Conservation (phyloP, 2,113 vertebrate species). For the Epinephelus cyanopodus region DNA sequence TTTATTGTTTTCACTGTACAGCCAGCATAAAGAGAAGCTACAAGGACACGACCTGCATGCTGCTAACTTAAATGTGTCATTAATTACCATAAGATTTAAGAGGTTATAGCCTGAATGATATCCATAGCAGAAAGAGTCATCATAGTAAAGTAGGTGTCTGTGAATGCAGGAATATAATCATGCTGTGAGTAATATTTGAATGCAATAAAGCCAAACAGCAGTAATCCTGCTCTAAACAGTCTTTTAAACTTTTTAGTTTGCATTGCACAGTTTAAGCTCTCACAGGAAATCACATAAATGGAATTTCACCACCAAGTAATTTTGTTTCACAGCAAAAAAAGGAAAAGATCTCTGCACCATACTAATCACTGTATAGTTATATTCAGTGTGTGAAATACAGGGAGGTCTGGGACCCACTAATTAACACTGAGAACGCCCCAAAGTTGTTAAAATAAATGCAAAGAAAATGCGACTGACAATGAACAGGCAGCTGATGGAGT, state of each 20-base stretch:
- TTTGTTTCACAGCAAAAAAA: no score
- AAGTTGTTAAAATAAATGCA: no score
- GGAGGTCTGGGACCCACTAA: no score
- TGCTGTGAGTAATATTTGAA: neutral
- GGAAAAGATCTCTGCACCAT: no score
- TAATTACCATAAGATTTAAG: neutral
- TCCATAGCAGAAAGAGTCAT: neutral
- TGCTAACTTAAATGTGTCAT: slow-evolving; percentile 4
- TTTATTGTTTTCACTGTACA: neutral
- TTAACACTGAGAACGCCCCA: no score
- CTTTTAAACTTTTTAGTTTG: neutral
- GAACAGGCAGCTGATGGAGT: neutral
- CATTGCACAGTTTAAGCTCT: neutral
- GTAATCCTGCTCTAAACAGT: neutral
- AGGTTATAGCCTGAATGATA: neutral
- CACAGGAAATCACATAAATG: neutral
- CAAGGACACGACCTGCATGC: neutral
- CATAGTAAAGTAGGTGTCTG: neutral
- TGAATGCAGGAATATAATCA: neutral
- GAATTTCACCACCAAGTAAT: neutral
- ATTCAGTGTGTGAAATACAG: no score
- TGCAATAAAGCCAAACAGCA: neutral
- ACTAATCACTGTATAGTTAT: no score
- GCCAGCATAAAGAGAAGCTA: neutral
- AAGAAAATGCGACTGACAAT: neutral